A percentile compares a stretch with the other conserved stretches of the same genome.
Conservation (phyloP, 1,140 invertebrate species). For the Helicoverpa armigera region DNA sequence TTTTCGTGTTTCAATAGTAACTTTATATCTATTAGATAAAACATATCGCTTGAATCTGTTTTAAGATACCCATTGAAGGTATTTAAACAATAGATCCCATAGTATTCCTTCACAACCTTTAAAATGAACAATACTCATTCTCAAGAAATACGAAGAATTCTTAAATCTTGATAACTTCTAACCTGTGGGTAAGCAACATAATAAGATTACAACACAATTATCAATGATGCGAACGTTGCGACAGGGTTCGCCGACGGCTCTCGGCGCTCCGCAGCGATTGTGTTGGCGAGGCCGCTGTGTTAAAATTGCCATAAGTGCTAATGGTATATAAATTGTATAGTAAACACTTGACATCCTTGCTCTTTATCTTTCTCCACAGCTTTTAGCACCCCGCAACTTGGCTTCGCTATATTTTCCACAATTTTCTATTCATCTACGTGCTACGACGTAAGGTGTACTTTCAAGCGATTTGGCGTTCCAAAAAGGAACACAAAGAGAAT, state of each 20-base stretch:
- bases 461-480: background rate
- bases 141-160: slow-evolving; percentile 45
- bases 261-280: slow-evolving; percentile 18
- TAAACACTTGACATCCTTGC: slow-evolving; percentile 10
- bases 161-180: slow-evolving; percentile 56
- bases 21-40: too few relatives aligned
- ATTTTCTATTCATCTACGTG: background rate
- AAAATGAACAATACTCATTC: slow-evolving; percentile 56
- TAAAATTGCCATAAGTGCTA: slow-evolving; percentile 38
- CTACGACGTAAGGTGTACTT: background rate
- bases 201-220: slow-evolving; percentile 61
- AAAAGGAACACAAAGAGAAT: slow-evolving; percentile 12
- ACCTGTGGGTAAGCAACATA: slow-evolving; percentile 62
- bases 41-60: background rate
- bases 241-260: slow-evolving; percentile 21
- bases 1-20: too few relatives aligned
- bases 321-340: slow-evolving; percentile 18
- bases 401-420: background rate
- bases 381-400: background rate
- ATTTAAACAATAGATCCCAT: slow-evolving; percentile 29
- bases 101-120: slow-evolving; percentile 44
- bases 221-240: slow-evolving; percentile 61
- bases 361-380: slow-evolving; percentile 1
- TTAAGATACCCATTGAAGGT: slow-evolving; percentile 15
- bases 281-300: slow-evolving; percentile 18